These are phyloP conservation scores for Lasioglossum zephyrum DNA, from an alignment of 2,888 invertebrate genomes.

Conservation along the genomic window DNA sequence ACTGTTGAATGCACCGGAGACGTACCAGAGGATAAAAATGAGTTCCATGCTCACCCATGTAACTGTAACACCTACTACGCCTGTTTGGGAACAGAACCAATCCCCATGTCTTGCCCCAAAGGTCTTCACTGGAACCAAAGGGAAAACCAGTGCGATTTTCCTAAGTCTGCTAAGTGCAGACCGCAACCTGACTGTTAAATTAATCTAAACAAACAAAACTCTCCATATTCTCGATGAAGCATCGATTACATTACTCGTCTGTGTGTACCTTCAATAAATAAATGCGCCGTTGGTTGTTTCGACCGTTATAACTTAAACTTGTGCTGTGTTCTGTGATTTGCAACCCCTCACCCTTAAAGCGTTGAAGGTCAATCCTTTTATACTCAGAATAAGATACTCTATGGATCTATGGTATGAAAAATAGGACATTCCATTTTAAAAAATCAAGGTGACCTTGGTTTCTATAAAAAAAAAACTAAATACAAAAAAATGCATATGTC, in stretches of 20 bases:
- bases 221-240: neutral
- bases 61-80: neutral
- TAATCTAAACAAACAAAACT: neutral
- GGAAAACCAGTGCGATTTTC: neutral
- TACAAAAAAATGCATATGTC: no score
- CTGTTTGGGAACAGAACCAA: neutral
- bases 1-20: neutral
- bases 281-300: neutral
- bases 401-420: no score
- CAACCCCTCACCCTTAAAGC: no score
- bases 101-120: neutral
- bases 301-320: no score
- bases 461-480: no score
- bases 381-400: no score
- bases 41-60: neutral
- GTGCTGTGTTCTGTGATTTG: no score
- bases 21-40: rapidly evolving
- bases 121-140: neutral
- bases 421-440: no score
- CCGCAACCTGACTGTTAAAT: neutral
- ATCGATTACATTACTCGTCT: neutral
- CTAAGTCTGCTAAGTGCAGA: rapidly evolving
- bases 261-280: neutral
- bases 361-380: no score
- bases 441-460: no score